A percentile compares a stretch with the other conserved stretches of the same genome.
These are phyloP conservation scores for Acrobasis consociella DNA, from an alignment of 2,888 invertebrate species.

Conservation along the genomic window DNA sequence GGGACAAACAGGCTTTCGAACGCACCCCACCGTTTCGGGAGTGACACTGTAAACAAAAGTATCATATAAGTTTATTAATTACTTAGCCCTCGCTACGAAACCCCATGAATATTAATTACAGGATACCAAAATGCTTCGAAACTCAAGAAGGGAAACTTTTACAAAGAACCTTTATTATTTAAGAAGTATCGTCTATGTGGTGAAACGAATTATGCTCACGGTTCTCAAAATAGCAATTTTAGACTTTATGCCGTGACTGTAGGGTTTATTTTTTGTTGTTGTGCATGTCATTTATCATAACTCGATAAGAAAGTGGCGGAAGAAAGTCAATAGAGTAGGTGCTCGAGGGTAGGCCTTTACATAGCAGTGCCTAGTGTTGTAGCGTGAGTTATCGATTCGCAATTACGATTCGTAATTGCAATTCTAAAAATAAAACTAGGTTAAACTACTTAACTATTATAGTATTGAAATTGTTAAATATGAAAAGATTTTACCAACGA, in stretches of 20 bases:
- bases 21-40: constrained; percentile 64
- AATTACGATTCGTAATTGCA: not conserved
- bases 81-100: constrained; percentile 78
- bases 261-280: constrained; percentile 47
- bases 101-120: constrained; percentile 83
- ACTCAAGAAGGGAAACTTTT: constrained; percentile 82
- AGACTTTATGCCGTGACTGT: constrained; percentile 40
- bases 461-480: too few species aligned
- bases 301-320: constrained; percentile 80
- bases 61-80: constrained; percentile 84
- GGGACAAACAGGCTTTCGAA: constrained; percentile 38
- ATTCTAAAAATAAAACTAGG: not conserved
- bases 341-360: constrained; percentile 72
- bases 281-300: constrained; percentile 69
- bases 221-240: constrained; percentile 40
- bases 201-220: constrained; percentile 74
- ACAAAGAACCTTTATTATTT: constrained; percentile 83
- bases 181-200: constrained; percentile 76
- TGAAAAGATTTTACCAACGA: too few species aligned
- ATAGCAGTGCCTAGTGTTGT: constrained; percentile 49
- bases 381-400: constrained; percentile 2
- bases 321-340: constrained; percentile 81
- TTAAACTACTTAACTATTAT: too few species aligned
- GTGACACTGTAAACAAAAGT: constrained; percentile 82
- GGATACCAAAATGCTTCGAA: constrained; percentile 81